Evolutionary conservation across 2,797 vertebrate species (phyloP), one percentile per base, ranked within the genome.

Genomic region (Harpagifer antarcticus): DNA sequence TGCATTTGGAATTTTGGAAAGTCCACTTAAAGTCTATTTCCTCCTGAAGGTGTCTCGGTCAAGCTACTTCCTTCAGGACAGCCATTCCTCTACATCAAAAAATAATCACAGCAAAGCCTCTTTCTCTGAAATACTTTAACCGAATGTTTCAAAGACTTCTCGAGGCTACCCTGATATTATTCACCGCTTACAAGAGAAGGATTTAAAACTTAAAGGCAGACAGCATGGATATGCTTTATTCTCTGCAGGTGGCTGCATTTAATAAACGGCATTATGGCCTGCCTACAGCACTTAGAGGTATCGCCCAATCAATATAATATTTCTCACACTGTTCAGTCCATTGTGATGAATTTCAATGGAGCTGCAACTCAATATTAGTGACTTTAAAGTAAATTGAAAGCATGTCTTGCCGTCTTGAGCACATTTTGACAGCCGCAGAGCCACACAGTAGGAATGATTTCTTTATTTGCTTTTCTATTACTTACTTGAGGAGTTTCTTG

Each of bases 71-170:
- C 86, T 91, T 42, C 40, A 90, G 74, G 82, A 84, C 27, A 74
- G 79, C 45, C 17, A 16, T 81, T 85, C 52, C 65, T 78, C 62
- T 27, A 59, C 31, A 77, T 69, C 52, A 44, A 58, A 37, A 72
- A 27, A 78, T 20, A 73, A 75, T 68, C 72, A 54, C 37, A 85
- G 77, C 44, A 75, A 74, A 76, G 47, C 53, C 43, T 69, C 64
- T 81, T 70, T 78, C 64, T 71, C 60, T 80, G 79, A 84, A 90
- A 86, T 67, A 55, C 53, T 88, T 82, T 68, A 85, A 81, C 75
- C 75, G 79, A 88, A 91, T 83, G 86, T 91, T 90, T 79, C 76
- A 72, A 78, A 87, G 79, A 68, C 75, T 86, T 84, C 89, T 86
- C 40, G 16, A n/a, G 84, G 89, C 88, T 82, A 80, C 58, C 45